These are phyloP conservation scores for Melitaea cinxia DNA, from an alignment of 1,140 invertebrate genomes.

Conservation along the genomic window DNA sequence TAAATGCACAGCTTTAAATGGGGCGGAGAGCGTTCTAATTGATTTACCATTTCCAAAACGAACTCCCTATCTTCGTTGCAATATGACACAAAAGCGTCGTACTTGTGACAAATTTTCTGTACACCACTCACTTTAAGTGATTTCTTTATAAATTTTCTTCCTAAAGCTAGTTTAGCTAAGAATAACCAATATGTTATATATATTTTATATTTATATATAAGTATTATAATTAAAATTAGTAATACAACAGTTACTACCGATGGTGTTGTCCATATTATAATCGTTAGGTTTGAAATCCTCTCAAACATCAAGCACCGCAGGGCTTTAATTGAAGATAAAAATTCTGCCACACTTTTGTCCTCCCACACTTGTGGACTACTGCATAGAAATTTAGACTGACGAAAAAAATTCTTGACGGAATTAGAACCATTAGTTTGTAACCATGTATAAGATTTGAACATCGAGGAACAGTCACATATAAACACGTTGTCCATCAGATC, in stretches of 20 bases:
- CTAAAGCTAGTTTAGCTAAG: conserved; percentile 73
- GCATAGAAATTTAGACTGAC: conserved; percentile 60
- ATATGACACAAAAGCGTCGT: conserved; percentile 87
- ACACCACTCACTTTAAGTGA: conserved; percentile 36
- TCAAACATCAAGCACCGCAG: conserved; percentile 59
- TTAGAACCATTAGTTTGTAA: conserved; percentile 59
- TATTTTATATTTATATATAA: conserved; percentile 70
- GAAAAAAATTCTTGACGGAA: conserved; percentile 54
- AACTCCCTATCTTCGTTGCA: conserved; percentile 84
- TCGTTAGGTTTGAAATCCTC: conserved; percentile 61
- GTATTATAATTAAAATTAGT: conserved; percentile 42
- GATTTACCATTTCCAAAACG: conserved; percentile 81
- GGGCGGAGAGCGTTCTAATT: conserved; percentile 82
- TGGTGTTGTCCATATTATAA: conserved; percentile 64
- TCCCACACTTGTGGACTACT: conserved; percentile 74
- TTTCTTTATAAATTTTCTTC: conserved; percentile 67
- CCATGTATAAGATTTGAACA: conserved; percentile 70
- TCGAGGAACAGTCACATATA: conserved; percentile 79
- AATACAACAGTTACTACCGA: conserved; percentile 43
- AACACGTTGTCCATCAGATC: conserved; percentile 81
- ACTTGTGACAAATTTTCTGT: conserved; percentile 71
- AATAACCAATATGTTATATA: conserved; percentile 83
- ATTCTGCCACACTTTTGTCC: conserved; percentile 63
- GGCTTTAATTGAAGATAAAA: conserved; percentile 60
- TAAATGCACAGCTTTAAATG: conserved; percentile 84